Percentiles rank a stretch among this genome's conserved stretches.
Conservation (phyloP, 2,797 vertebrate genomes). For the Orientallactaga sibirica region DNA sequence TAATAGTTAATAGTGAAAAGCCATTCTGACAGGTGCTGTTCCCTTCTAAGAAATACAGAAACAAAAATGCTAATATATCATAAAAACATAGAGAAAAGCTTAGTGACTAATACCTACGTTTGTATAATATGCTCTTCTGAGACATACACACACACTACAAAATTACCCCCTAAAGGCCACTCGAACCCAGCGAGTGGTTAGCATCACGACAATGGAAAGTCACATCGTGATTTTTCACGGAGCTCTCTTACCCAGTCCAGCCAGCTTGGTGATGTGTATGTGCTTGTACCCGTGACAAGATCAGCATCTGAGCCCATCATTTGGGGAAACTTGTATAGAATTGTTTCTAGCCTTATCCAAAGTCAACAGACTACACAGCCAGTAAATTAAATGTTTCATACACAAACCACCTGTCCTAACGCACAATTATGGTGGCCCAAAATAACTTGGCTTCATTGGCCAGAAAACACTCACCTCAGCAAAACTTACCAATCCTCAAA, state of each 20-base stretch:
- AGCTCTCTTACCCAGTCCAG: not conserved
- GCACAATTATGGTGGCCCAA: slow-evolving; percentile 64
- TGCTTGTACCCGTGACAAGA: not conserved
- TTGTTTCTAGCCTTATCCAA: slow-evolving; percentile 52
- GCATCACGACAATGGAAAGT: not conserved
- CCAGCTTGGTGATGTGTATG: not conserved
- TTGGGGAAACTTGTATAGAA: slow-evolving; percentile 42
- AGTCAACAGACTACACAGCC: slow-evolving; percentile 66
- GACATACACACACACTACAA: not conserved
- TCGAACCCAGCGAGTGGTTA: not conserved
- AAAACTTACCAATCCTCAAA: slow-evolving; percentile 73
- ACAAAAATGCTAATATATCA: not conserved
- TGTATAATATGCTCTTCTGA: not conserved
- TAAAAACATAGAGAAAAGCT: not conserved
- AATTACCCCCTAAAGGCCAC: not conserved
- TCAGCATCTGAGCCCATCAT: not conserved
- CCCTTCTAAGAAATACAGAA: not conserved
- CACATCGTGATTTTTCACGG: not conserved
- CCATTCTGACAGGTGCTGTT: not conserved
- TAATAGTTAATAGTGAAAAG: not conserved
- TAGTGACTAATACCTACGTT: not conserved
- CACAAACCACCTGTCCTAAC: slow-evolving; percentile 73
- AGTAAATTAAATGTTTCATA: slow-evolving; percentile 70
- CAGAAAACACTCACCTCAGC: slow-evolving; percentile 73
- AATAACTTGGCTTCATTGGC: slow-evolving; percentile 72